phyloP scores from a whole-genome alignment of 2,888 invertebrate species.

The Helleia helle region DNA sequence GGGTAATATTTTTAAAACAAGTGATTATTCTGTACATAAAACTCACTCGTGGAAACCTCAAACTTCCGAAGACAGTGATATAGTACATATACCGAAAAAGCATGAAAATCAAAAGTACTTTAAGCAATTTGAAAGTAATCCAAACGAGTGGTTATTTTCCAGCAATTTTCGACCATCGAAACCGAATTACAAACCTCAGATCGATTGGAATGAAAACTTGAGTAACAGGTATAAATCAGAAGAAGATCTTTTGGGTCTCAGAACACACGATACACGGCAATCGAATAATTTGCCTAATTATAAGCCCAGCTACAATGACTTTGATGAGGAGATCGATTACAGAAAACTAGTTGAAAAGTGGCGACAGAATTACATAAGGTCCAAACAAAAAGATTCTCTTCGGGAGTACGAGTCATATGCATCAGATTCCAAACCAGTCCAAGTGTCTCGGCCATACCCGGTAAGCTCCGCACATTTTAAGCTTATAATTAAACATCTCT shows the following conservation, averaged over 20 bases:
- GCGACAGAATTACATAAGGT: constrained; percentile 55
- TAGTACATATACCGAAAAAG: constrained; percentile 55
- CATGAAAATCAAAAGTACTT: constrained; percentile 33
- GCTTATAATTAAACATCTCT: too few relatives aligned
- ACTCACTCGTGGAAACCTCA: constrained; percentile 36
- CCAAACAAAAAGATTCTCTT: constrained; percentile 48
- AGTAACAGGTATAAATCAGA: constrained; percentile 53
- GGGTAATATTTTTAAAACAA: constrained; percentile 46
- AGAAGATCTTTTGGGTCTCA: constrained; percentile 56
- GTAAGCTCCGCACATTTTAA: too few relatives aligned
- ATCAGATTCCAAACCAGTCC: constrained; percentile 48
- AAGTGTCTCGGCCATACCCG: constrained; percentile 57
- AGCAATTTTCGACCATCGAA: constrained; percentile 37
- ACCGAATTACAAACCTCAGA: constrained; percentile 30
- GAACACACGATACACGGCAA: constrained; percentile 56
- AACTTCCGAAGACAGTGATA: constrained; percentile 33
- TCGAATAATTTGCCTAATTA: constrained; percentile 48
- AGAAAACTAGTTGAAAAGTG: constrained; percentile 57
- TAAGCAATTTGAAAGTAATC: constrained; percentile 36
- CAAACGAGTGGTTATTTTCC: constrained; percentile 35
- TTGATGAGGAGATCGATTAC: constrained; percentile 44
- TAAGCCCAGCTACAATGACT: constrained; percentile 34
- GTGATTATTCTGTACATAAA: constrained; percentile 40
- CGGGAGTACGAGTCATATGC: constrained; percentile 50
- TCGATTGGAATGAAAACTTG: constrained; percentile 45